These are phyloP conservation scores for Ellobius talpinus DNA, from an alignment of 2,113 vertebrate species.

Conservation along the genomic window DNA sequence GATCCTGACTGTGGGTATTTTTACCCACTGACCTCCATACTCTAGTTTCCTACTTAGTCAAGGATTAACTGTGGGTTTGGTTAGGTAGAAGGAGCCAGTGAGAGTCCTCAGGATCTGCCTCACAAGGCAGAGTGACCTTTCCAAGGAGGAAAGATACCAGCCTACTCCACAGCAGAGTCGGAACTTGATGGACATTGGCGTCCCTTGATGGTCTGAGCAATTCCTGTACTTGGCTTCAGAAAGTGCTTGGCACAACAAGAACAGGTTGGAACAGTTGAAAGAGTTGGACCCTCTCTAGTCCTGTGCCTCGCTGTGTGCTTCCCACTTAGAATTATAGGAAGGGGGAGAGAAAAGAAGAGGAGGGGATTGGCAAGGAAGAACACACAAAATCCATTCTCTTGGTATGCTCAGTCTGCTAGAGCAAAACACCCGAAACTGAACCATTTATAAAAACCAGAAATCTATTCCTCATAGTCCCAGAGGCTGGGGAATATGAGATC, in stretches of 20 bases:
- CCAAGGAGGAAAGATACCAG: not conserved
- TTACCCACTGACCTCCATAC: not conserved
- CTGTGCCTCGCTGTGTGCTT: fast-evolving
- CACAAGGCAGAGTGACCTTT: fast-evolving
- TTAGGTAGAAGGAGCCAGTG: not conserved
- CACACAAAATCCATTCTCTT: not conserved
- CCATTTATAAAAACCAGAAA: not conserved
- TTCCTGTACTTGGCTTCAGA: not conserved
- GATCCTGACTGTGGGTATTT: not conserved
- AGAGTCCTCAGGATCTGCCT: not conserved
- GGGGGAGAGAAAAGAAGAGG: not conserved
- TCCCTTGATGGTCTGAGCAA: not conserved
- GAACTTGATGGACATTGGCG: not conserved
- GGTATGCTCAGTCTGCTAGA: not conserved
- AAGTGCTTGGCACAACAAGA: not conserved
- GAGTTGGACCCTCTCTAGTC: no score
- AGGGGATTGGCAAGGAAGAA: not conserved
- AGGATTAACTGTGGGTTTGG: not conserved
- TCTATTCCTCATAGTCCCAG: no score
- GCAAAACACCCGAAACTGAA: not conserved
- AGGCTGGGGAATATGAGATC: not conserved
- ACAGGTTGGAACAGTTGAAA: not conserved
- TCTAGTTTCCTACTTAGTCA: not conserved
- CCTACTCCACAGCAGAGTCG: no score
- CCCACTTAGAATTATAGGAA: not conserved